Percentiles rank a stretch among this genome's conserved stretches.
These are phyloP conservation scores for Caerostris extrusa DNA, from an alignment of 1,140 invertebrate genomes.

Conservation along the genomic window DNA sequence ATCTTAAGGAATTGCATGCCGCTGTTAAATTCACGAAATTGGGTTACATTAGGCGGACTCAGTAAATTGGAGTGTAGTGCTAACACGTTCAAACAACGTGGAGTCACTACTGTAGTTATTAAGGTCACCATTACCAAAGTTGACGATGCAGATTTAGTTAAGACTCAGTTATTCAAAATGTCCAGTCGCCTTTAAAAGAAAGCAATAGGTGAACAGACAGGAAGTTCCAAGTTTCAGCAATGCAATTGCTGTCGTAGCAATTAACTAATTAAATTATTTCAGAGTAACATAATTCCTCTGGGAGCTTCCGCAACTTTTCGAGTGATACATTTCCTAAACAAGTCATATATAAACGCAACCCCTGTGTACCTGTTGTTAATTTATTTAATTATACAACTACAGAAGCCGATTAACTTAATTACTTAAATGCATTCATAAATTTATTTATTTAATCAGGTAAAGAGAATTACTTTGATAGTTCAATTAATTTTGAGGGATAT, in stretches of 20 bases:
- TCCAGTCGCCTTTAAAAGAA: slow-evolving; percentile 14
- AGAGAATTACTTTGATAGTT: not conserved
- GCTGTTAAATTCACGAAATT: slow-evolving; percentile 69
- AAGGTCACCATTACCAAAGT: slow-evolving; percentile 41
- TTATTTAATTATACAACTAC: not conserved
- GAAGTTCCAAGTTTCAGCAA: not conserved
- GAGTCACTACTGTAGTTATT: not conserved
- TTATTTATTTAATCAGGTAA: not conserved
- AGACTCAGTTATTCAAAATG: slow-evolving; percentile 23
- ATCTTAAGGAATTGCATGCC: slow-evolving; percentile 60
- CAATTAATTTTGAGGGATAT: not conserved
- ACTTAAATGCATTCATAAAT: not conserved
- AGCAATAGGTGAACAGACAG: not conserved
- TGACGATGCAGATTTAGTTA: slow-evolving; percentile 29
- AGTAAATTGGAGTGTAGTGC: slow-evolving; percentile 58
- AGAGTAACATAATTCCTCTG: not conserved
- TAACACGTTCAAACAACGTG: not conserved
- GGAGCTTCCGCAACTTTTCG: not conserved
- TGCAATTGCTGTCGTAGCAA: slow-evolving; percentile 53
- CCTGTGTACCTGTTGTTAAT: not conserved
- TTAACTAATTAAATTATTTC: slow-evolving; percentile 46
- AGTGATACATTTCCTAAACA: not conserved
- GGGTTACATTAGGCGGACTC: slow-evolving; percentile 54
- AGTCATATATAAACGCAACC: not conserved
- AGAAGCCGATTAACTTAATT: not conserved